Conservation (phyloP, 2,797 vertebrate species). For the Ptychadena robeensis region DNA sequence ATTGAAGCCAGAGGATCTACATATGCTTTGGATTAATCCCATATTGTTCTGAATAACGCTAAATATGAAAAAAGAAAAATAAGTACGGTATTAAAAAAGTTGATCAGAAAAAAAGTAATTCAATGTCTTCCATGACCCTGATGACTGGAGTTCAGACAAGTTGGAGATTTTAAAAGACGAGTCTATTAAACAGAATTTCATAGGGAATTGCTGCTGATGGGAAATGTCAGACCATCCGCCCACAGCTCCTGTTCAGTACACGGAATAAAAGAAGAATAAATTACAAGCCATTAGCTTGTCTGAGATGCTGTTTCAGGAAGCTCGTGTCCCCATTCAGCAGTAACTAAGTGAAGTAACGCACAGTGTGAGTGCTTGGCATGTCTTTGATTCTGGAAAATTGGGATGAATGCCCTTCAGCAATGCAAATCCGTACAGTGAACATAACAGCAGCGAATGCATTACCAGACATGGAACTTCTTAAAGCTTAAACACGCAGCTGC, state of each 20-base stretch:
- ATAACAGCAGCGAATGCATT: not conserved
- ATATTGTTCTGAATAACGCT: too few species aligned
- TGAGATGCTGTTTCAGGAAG: not conserved
- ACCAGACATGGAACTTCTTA: not conserved
- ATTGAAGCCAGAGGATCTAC: too few species aligned
- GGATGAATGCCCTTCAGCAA: conserved; percentile 2
- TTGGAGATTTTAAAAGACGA: not conserved
- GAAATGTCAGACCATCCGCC: conserved; percentile 18
- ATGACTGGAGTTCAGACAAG: not conserved
- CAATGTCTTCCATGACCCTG: not conserved
- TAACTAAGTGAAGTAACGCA: conserved; percentile 19
- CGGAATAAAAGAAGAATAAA: conserved; percentile 26
- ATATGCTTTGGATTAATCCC: too few species aligned
- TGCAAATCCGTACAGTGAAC: not conserved
- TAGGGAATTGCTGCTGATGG: not conserved
- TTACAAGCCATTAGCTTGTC: conserved; percentile 26
- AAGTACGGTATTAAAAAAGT: too few species aligned
- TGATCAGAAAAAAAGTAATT: too few species aligned
- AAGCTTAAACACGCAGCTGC: not conserved
- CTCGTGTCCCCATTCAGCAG: not conserved
- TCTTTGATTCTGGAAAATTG: not conserved
- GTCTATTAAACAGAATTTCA: not conserved
- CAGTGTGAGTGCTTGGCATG: conserved; percentile 1
- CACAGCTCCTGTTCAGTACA: not conserved
- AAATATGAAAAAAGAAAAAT: too few species aligned